Evolutionary conservation across 2,113 vertebrate species (phyloP).

Genomic region (Alethe diademata): DNA sequence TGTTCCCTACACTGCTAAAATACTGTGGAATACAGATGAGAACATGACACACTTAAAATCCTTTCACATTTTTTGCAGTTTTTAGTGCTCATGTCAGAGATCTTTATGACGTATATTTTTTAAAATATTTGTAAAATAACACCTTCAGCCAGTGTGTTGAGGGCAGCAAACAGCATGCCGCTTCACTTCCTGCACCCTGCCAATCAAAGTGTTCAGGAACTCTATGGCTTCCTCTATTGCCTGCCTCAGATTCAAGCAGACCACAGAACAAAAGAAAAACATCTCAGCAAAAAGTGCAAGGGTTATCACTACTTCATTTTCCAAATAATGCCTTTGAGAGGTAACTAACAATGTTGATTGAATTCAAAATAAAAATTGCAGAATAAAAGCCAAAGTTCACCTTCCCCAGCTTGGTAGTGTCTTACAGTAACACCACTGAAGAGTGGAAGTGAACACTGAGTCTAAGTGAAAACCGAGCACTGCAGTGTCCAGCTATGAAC

Average conservation of each 20-base stretch:
- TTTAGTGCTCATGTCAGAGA: neutral
- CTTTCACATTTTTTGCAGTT: neutral
- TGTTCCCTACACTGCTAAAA: neutral
- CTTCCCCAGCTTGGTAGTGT: neutral
- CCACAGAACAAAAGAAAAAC: neutral
- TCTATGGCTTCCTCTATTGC: slow-evolving; percentile 69
- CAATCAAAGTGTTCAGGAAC: slow-evolving; percentile 49
- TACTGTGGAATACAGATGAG: neutral
- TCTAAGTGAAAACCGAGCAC: neutral
- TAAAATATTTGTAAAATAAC: neutral
- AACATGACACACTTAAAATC: accelerated
- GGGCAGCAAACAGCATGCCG: slow-evolving; percentile 7
- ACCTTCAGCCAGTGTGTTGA: slow-evolving; percentile 10
- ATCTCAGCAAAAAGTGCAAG: neutral
- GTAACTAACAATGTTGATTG: neutral
- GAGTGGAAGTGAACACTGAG: neutral
- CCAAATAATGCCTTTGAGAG: neutral
- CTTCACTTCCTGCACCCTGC: slow-evolving; percentile 38
- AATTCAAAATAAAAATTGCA: neutral
- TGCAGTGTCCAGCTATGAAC: neutral
- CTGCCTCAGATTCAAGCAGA: slow-evolving; percentile 36
- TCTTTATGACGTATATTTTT: neutral
- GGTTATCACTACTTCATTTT: neutral
- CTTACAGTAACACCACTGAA: neutral
- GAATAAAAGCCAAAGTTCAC: neutral